Evolutionary conservation across 2,888 invertebrate species (phyloP).

Genomic region (Sialis lutaria): DNA sequence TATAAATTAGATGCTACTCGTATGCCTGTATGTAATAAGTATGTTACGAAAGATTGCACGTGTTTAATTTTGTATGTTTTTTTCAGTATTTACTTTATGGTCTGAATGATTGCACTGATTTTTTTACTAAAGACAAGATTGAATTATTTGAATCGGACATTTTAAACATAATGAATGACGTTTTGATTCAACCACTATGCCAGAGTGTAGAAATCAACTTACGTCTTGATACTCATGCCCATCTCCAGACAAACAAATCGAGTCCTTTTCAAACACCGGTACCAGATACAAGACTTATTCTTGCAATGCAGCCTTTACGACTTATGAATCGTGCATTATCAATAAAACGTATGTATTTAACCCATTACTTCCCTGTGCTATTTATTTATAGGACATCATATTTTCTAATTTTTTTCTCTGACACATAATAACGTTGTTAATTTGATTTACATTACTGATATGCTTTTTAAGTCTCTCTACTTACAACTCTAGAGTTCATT

Average conservation of each 20-base stretch:
- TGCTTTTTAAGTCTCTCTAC: too few species aligned
- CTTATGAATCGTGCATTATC: conserved; percentile 38
- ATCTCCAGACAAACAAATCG: conserved; percentile 56
- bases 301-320: conserved; percentile 36
- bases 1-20: conserved; percentile 45
- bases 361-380: background rate
- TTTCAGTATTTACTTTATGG: conserved; percentile 20
- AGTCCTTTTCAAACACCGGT: conserved; percentile 53
- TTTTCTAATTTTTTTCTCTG: too few species aligned
- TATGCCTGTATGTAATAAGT: conserved; percentile 26
- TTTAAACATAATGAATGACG: conserved; percentile 31
- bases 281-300: conserved; percentile 43
- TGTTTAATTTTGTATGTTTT: background rate
- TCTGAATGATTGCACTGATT: conserved; percentile 17
- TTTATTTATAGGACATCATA: too few species aligned
- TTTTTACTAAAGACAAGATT: conserved; percentile 15
- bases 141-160: conserved; percentile 24
- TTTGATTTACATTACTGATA: too few species aligned
- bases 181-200: conserved; percentile 54
- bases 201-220: conserved; percentile 84
- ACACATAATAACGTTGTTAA: too few species aligned
- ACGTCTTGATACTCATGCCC: conserved; percentile 80
- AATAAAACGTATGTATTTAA: conserved; percentile 30
- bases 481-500: too few species aligned
- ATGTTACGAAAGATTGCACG: background rate